Conservation (phyloP, 2,888 invertebrate genomes). For the Sphaeridia pumilis region DNA sequence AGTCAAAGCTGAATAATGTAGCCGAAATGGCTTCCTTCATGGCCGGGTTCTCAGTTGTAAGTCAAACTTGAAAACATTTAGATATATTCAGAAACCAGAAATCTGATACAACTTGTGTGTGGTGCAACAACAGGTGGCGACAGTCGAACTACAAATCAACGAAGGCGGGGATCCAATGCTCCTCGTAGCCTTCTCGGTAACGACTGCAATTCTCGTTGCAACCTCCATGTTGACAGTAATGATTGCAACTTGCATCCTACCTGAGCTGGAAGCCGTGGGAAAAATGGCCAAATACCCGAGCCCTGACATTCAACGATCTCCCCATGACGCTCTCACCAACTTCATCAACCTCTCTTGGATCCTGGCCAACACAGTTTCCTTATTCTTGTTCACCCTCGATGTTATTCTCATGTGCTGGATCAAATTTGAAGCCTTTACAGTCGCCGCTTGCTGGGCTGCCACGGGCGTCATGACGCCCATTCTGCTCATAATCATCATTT, state of each 20-base stretch:
- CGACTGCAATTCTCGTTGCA: slow-evolving; percentile 28
- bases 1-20: slow-evolving; percentile 30
- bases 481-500: not conserved
- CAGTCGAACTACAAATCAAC: slow-evolving; percentile 34
- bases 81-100: not conserved
- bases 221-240: slow-evolving; percentile 30
- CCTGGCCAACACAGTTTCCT: slow-evolving; percentile 25
- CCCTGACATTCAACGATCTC: slow-evolving; percentile 19
- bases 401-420: slow-evolving; percentile 31
- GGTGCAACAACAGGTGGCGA: slow-evolving; percentile 24
- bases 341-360: slow-evolving; percentile 14
- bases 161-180: slow-evolving; percentile 23
- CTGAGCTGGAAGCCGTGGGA: slow-evolving; percentile 22
- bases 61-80: slow-evolving; percentile 4
- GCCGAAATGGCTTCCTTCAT: slow-evolving; percentile 31
- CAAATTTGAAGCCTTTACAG: slow-evolving; percentile 17
- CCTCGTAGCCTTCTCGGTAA: slow-evolving; percentile 23
- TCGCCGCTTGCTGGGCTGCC: not conserved
- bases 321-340: slow-evolving; percentile 28
- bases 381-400: slow-evolving; percentile 29
- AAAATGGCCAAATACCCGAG: slow-evolving; percentile 23
- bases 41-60: slow-evolving; percentile 33
- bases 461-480: slow-evolving; percentile 1
- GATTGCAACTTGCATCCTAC: slow-evolving; percentile 20
- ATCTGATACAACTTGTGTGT: not conserved